A percentile compares a stretch with the other conserved stretches of the same genome.
Conservation (phyloP, 1,140 invertebrate species). For the Drosophila gunungcola region DNA sequence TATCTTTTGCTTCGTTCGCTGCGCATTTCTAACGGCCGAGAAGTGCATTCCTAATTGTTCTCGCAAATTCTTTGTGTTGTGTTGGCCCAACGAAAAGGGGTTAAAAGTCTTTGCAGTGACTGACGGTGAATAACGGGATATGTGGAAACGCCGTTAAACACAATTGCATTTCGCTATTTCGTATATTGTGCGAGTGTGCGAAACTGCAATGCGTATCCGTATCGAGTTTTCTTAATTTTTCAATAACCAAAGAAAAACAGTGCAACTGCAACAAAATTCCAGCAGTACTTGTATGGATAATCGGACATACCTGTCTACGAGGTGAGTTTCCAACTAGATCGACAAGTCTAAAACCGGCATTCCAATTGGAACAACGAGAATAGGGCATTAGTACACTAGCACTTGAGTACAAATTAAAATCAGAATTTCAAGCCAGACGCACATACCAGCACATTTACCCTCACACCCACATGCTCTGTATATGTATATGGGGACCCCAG, state of each 20-base stretch:
- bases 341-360: conserved; percentile 26
- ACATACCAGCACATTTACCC: conserved; percentile 6
- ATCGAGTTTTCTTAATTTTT: conserved; percentile 76
- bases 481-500: conserved; percentile 2
- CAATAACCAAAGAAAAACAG: conserved; percentile 33
- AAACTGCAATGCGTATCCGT: conserved; percentile 66
- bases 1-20: background rate
- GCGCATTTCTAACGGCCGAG: conserved; percentile 6
- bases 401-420: conserved; percentile 9
- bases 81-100: background rate
- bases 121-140: conserved; percentile 1
- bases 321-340: conserved; percentile 36
- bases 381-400: conserved; percentile 13
- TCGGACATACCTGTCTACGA: conserved; percentile 29
- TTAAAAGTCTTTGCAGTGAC: background rate
- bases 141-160: conserved; percentile 13
- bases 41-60: conserved; percentile 11
- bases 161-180: conserved; percentile 4
- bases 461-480: background rate
- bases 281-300: conserved; percentile 52
- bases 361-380: conserved; percentile 14
- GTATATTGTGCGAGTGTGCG: conserved; percentile 32
- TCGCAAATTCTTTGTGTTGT: conserved; percentile 15
- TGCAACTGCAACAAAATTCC: conserved; percentile 21
- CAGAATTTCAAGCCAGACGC: conserved; percentile 27